Base-by-base conservation (phyloP, 2,888 invertebrate genomes). In the Alviniconcha strummeri region DNA sequence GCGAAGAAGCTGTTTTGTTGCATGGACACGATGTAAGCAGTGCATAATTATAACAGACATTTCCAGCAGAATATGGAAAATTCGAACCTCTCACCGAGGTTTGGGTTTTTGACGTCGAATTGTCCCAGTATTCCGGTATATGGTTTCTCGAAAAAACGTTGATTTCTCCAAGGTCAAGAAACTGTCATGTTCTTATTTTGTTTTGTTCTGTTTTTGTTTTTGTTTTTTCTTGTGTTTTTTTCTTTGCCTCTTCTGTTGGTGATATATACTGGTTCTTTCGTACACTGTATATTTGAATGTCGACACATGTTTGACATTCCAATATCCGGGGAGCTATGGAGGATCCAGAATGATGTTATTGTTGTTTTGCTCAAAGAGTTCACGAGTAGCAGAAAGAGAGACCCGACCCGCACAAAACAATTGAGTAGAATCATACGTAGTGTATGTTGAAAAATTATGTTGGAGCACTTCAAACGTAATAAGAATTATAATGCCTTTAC, bases 121-220 rank as follows among this genome's bases (percentile, higher is more conserved):
- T 52, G 4, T 17, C 78, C 78, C 78, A 78, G 78, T 78, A 78
- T 78, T 78, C 78, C 78, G 78, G 78, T 64, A 77, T 11, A 77
- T 56, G 56, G 11, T 57, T 77, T 57, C 19, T n/a, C 55, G 9
- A n/a, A 77, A 77, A 57, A 57, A 57, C 77, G 11, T 17, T n/a
- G 19, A 52, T n/a, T 60, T 60, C 60, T 8, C 60, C 9, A 13
- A 60, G 60, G 13, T 11, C 17, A 75, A 75, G 19, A 15, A 75
- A 9, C 55, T 54, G 55, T 19, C 17, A 55, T 15, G 7, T 9
- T 52, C 54, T 74, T 36, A 7, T 74, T 74, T 8, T 11, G 11
- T 74, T 19, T 36, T 13, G 11, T 19, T 36, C 36, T 74, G 74
- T 75, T 75, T 15, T 15, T 4, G 36, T 15, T 8, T 11, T 36